These are phyloP conservation scores for Bothrops alternatus DNA, from an alignment of 2,797 vertebrate genomes.

Conservation along the genomic window DNA sequence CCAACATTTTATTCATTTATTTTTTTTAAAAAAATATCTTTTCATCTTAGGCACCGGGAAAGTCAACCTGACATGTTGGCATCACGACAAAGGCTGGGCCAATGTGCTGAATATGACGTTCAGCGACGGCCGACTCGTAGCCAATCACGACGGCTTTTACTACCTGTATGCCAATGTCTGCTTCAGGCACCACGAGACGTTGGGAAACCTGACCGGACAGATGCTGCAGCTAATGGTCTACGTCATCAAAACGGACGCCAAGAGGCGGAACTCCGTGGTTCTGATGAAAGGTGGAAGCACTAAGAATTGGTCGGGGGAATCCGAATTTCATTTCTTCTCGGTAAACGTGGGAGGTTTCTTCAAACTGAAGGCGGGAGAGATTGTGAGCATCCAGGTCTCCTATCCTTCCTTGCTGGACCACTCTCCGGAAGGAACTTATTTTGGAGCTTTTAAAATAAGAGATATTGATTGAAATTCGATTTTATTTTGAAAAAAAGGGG, in stretches of 20 bases:
- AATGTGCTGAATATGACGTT: conserved; percentile 83
- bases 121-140: conserved; percentile 81
- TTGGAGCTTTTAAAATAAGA: conserved; percentile 90
- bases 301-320: conserved; percentile 82
- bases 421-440: conserved; percentile 86
- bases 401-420: conserved; percentile 87
- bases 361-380: conserved; percentile 80
- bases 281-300: conserved; percentile 94
- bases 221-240: conserved; percentile 90
- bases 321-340: conserved; percentile 91
- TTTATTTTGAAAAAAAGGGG: not conserved
- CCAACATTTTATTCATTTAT: not conserved
- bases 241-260: conserved; percentile 83
- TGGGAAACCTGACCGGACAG: conserved; percentile 70
- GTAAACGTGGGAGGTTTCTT: conserved; percentile 89
- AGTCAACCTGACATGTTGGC: conserved; percentile 83
- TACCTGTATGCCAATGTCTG: conserved; percentile 95
- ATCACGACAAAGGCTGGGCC: conserved; percentile 78
- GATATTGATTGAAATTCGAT: conserved; percentile 77
- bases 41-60: conserved; percentile 66
- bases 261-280: conserved; percentile 73
- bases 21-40: not conserved
- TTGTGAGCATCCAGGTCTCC: conserved; percentile 87
- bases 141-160: conserved; percentile 88
- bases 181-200: conserved; percentile 82